Base-by-base conservation (phyloP, 2,888 invertebrate species). In the Fissipunctia ypsillon region DNA sequence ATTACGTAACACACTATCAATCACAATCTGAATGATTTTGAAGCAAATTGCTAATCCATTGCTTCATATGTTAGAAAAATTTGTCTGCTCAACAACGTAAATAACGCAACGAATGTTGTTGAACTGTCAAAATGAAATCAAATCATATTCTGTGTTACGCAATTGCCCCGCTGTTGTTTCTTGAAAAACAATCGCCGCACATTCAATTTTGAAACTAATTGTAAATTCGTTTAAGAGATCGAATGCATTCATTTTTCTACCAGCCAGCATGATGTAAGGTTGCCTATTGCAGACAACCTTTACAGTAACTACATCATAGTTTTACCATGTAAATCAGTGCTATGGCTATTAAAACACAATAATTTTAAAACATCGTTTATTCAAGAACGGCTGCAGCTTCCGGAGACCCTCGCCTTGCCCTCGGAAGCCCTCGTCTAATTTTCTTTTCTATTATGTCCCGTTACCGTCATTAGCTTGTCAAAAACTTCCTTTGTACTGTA, bases 401-500 rank as follows among this genome's bases (percentile, higher is more conserved):
- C 22, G 35, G 22, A 14, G 9, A 38, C 25, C 14, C 12, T 43
- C 4, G 7, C 22, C 2, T 19, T 16, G n/a, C 16, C 38, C 19
- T 25, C 28, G 22, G 10, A 28, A 16, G 6, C 6, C 16, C 16
- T 16, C n/a, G 28, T 35, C 6, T 50, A 50, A 65, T 50, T 64
- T 38, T 28, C 38, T 12, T n/a, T 69, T 67, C 22, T 50, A 38
- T 50, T 50, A 69, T 12, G 6, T 25, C n/a, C 10, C 16, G 25
- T 2, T 38, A 38, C 48, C 28, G 38, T 38, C 28, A 67, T 67
- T 38, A 68, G 68, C 48, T 50, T 28, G 2, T n/a, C 68, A 69
- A 48, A 25, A 28, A 67, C 22, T 65, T 22, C 22, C 35, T 48
- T 66, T 48, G 35, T 48, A n/a, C n/a, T 50, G 14, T n/a, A 28